phyloP scores from a whole-genome alignment of 2,888 invertebrate species.

The Plebejus anna region DNA sequence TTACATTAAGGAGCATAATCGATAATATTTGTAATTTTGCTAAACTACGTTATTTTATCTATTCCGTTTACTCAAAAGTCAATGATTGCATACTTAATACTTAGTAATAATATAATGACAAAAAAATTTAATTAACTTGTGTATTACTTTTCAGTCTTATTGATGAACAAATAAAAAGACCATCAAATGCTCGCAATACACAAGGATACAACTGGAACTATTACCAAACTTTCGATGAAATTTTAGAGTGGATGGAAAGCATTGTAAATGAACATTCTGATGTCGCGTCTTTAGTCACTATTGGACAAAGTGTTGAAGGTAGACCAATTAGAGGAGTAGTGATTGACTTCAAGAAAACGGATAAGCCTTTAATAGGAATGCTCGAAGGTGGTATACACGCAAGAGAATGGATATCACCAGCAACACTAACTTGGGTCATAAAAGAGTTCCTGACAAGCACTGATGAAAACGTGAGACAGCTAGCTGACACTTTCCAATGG shows the following conservation, averaged over 20 bases:
- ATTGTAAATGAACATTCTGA: slow-evolving; percentile 66
- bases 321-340: slow-evolving; percentile 69
- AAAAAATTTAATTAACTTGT: background rate
- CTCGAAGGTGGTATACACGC: slow-evolving; percentile 82
- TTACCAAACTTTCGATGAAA: slow-evolving; percentile 80
- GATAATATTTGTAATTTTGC: no score
- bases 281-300: slow-evolving; percentile 59
- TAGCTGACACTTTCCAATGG: slow-evolving; percentile 86
- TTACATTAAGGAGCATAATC: no score
- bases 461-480: slow-evolving; percentile 67
- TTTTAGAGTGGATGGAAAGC: slow-evolving; percentile 79
- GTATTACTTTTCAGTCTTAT: slow-evolving; percentile 39
- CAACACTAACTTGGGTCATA: slow-evolving; percentile 83
- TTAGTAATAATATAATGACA: background rate
- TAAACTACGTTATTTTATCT: no score
- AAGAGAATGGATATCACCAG: slow-evolving; percentile 87
- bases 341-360: slow-evolving; percentile 49
- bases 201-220: slow-evolving; percentile 70
- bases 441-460: slow-evolving; percentile 82
- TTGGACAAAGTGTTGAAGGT: slow-evolving; percentile 67
- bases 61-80: background rate
- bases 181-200: slow-evolving; percentile 38
- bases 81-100: background rate
- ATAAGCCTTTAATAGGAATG: slow-evolving; percentile 46
- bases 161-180: slow-evolving; percentile 53